Conservation (phyloP, 2,797 vertebrate species). For the Muscicapa comitata region DNA sequence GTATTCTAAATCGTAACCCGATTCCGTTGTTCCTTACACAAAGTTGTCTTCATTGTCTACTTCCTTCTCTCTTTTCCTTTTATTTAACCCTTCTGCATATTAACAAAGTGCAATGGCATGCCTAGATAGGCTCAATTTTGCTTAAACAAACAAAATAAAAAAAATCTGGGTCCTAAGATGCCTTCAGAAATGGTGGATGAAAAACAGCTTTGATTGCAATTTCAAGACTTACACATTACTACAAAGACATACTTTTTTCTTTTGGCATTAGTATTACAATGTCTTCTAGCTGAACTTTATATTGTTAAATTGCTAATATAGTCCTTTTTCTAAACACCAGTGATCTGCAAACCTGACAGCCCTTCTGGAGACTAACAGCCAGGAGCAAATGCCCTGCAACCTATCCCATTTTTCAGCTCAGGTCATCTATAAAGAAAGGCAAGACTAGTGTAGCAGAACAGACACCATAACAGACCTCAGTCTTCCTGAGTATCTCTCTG, state of each 20-base stretch:
- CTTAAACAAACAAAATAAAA: not conserved
- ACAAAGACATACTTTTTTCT: not conserved
- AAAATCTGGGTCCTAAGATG: not conserved
- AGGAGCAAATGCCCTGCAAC: not conserved
- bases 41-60: not conserved
- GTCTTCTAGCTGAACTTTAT: not conserved
- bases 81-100: not conserved
- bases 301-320: not conserved
- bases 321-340: not conserved
- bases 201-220: not conserved
- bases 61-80: not conserved
- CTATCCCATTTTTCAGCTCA: not conserved
- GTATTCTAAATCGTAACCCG: not conserved
- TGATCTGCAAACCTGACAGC: not conserved
- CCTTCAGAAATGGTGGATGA: not conserved
- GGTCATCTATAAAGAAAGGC: not conserved
- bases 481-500: not conserved
- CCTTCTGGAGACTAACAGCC: not conserved
- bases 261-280: not conserved
- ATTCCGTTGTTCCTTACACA: not conserved
- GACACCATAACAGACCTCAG: not conserved
- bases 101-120: not conserved
- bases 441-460: not conserved
- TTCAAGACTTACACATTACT: not conserved
- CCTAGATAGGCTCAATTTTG: not conserved